phyloP scores from a whole-genome alignment of 2,797 vertebrate species.

The Zonotrichia albicollis region DNA sequence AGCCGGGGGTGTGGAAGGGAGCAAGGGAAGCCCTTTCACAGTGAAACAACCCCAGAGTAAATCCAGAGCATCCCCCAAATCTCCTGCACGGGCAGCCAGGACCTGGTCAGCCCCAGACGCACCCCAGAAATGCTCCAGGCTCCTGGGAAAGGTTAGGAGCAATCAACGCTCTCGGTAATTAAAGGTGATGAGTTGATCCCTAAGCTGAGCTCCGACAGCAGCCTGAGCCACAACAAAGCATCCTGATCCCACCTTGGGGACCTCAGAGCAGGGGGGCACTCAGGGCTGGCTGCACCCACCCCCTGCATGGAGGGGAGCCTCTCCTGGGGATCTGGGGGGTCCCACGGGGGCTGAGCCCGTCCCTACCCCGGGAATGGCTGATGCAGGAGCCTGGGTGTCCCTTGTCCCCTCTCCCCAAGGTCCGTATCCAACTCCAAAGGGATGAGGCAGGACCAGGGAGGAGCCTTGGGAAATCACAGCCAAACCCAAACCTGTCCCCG shows the following conservation, averaged over 20 bases:
- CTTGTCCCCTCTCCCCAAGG: fast-evolving
- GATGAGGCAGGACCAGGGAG: fast-evolving
- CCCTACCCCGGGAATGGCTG: fast-evolving
- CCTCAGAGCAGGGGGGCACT: not conserved
- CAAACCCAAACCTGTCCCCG: fast-evolving
- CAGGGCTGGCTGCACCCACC: not conserved
- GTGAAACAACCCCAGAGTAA: fast-evolving
- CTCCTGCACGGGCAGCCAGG: not conserved
- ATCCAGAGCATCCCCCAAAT: fast-evolving
- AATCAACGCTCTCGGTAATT: not conserved
- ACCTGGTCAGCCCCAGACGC: fast-evolving
- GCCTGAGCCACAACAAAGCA: not conserved
- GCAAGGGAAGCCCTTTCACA: fast-evolving
- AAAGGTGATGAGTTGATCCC: conserved; percentile 9
- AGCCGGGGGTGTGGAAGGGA: not conserved
- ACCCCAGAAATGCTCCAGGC: not conserved
- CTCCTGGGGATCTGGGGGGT: not conserved
- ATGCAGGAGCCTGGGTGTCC: fast-evolving
- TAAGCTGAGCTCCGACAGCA: not conserved
- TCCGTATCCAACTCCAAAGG: not conserved
- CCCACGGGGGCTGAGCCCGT: not conserved
- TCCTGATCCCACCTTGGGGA: not conserved
- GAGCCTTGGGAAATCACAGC: not conserved
- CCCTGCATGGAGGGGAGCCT: not conserved
- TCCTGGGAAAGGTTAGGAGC: not conserved